phyloP scores from a whole-genome alignment of 2,888 invertebrate genomes.

The Agonopterix arenella region DNA sequence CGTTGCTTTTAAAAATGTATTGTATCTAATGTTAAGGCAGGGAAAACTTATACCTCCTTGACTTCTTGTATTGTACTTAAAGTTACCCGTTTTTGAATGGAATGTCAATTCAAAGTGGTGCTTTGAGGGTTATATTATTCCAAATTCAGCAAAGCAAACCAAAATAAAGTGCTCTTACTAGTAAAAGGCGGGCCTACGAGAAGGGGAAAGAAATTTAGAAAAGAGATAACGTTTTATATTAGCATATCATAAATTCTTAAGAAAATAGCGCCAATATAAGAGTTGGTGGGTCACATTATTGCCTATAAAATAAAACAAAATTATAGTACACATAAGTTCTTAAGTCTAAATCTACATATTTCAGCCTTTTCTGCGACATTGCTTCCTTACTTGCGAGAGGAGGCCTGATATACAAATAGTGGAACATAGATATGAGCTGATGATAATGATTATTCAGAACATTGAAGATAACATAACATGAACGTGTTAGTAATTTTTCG shows the following conservation, averaged over 20 bases:
- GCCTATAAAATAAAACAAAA: neutral
- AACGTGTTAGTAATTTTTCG: no score
- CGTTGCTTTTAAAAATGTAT: conserved; percentile 7
- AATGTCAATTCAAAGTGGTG: conserved; percentile 19
- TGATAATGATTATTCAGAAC: no score
- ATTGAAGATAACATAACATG: no score
- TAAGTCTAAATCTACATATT: no score
- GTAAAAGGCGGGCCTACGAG: conserved; percentile 45
- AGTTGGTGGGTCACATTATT: conserved; percentile 4
- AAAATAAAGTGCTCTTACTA: conserved; percentile 43
- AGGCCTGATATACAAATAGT: no score
- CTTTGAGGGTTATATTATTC: conserved; percentile 26
- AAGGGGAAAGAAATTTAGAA: conserved; percentile 32
- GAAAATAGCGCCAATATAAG: conserved; percentile 2
- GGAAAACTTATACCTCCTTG: no score
- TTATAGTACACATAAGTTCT: no score
- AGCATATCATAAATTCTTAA: conserved; percentile 10
- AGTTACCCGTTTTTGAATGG: neutral
- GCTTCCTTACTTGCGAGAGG: no score
- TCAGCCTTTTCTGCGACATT: no score
- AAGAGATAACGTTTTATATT: conserved; percentile 13
- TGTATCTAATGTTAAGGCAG: conserved; percentile 14
- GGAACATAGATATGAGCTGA: no score
- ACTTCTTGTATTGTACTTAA: no score
- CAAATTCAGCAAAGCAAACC: conserved; percentile 29